Base-by-base conservation (phyloP, 2,888 invertebrate genomes). In the Xestia ashworthii region DNA sequence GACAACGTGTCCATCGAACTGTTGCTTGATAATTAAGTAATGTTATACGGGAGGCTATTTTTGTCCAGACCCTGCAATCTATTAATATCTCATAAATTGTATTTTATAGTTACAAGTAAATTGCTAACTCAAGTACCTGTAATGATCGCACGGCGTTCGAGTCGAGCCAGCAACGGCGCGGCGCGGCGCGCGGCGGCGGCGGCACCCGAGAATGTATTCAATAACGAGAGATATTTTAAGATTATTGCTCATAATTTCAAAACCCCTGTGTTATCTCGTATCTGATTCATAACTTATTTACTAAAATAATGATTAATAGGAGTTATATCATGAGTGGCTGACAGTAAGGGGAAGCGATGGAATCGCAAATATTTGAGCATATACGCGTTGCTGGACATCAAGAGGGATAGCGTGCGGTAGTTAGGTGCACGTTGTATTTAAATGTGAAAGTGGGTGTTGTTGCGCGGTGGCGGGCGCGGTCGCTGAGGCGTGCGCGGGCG, bases 31-130 rank as follows among this genome's bases (percentile, higher is more conserved):
- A 93, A 93, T 93, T 92, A 92, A 92, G 91, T 91, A 91, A 93
- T 92, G 89, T 91, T 91, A 91, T 89, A 90, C 89, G 89, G 88
- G 89, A 87, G 71, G 89, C 91, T 94, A 95, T 94, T 95, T 93
- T 93, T 92, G 92, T 91, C 90, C 83, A 85, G 88, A 89, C 91
- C 91, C 89, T 90, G 80, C 90, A 87, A 90, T 92, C 93, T 95
- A 95, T 94, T 94, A 94, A 94, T 94, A 94, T 91, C 90, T 83
- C 91, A 93, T 94, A 94, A 94, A 94, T 93, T 93, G 91, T 92
- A 81, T 83, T 88, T 88, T 87, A 89, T 88, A 87, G 83, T 82
- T 91, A 92, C 93, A 93, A 92, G 93, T 93, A 94, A 94, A 94
- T 94, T 94, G 92, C 92, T 91, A 90, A 93, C 91, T 93, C 93